Evolutionary conservation across 2,888 invertebrate species (phyloP).

Genomic region (Rhorus exstirpatorius): DNA sequence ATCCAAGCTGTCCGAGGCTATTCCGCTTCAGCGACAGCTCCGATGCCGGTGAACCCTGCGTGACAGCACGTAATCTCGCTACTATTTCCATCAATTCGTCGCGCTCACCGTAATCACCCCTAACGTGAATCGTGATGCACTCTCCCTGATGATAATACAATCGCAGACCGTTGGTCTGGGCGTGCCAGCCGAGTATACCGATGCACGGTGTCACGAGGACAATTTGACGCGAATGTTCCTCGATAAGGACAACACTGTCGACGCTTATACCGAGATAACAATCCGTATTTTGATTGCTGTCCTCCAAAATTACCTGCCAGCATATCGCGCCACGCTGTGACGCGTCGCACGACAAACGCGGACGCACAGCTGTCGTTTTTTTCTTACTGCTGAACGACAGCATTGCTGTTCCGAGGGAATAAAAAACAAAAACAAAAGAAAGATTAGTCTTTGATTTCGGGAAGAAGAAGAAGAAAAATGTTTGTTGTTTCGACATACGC

Average conservation of each 20-base stretch:
- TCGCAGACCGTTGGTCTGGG: constrained; percentile 90
- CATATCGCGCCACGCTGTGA: constrained; percentile 92
- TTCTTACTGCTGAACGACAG: constrained; percentile 92
- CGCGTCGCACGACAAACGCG: constrained; percentile 91
- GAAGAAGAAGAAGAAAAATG: too few species aligned
- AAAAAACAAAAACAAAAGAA: too few species aligned
- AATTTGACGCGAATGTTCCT: constrained; percentile 93
- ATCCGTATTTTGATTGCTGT: constrained; percentile 90
- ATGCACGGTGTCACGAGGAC: constrained; percentile 95
- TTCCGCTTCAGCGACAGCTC: constrained; percentile 94
- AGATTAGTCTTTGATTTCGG: too few species aligned
- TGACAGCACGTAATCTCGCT: constrained; percentile 93
- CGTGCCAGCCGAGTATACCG: constrained; percentile 92
- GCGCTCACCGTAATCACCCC: constrained; percentile 90
- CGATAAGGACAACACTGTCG: constrained; percentile 95
- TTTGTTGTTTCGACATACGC: constrained; percentile 76
- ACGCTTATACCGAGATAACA: constrained; percentile 95
- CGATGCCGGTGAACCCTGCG: constrained; percentile 91
- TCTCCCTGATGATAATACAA: constrained; percentile 98
- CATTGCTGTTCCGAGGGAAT: constrained; percentile 88
- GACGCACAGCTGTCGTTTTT: constrained; percentile 92
- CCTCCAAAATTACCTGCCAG: constrained; percentile 93
- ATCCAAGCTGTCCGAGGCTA: constrained; percentile 94
- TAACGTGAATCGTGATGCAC: constrained; percentile 93
- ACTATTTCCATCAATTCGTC: constrained; percentile 92